Percentiles rank a stretch among this genome's conserved stretches.
These are phyloP conservation scores for Eupithecia tripunctaria DNA, from an alignment of 2,888 invertebrate genomes.

Conservation along the genomic window DNA sequence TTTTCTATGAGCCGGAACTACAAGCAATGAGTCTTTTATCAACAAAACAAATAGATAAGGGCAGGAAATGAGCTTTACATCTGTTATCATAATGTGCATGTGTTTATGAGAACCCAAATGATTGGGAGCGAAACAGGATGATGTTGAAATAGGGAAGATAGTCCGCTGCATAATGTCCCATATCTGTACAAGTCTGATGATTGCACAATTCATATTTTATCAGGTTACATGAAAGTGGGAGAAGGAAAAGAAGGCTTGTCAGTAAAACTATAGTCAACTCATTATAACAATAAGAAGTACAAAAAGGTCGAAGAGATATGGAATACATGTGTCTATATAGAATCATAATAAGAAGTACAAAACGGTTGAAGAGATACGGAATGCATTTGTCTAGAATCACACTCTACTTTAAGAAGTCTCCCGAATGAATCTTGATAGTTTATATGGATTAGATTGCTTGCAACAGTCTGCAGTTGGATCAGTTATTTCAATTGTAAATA, in stretches of 20 bases:
- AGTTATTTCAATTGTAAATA: no score
- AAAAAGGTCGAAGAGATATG: no score
- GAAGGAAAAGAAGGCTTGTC: not conserved
- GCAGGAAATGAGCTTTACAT: constrained; percentile 59
- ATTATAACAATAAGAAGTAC: no score
- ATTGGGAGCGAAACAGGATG: constrained; percentile 51
- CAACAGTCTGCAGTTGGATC: no score
- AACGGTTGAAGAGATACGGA: no score
- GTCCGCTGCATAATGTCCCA: not conserved
- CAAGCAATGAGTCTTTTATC: constrained; percentile 18
- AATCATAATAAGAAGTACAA: no score
- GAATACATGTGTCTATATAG: no score
- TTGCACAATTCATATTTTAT: not conserved
- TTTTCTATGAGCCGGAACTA: constrained; percentile 21
- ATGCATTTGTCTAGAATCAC: no score
- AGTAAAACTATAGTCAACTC: not conserved
- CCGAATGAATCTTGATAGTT: no score
- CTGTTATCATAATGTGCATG: constrained; percentile 52
- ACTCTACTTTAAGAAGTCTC: no score
- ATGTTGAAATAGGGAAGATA: constrained; percentile 47
- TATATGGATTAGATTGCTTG: no score
- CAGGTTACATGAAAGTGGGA: not conserved
- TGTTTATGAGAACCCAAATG: constrained; percentile 36
- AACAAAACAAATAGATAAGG: constrained; percentile 44
- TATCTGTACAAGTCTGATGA: not conserved